Conservation (phyloP, 1,140 invertebrate species). For the Listronotus oregonensis region DNA sequence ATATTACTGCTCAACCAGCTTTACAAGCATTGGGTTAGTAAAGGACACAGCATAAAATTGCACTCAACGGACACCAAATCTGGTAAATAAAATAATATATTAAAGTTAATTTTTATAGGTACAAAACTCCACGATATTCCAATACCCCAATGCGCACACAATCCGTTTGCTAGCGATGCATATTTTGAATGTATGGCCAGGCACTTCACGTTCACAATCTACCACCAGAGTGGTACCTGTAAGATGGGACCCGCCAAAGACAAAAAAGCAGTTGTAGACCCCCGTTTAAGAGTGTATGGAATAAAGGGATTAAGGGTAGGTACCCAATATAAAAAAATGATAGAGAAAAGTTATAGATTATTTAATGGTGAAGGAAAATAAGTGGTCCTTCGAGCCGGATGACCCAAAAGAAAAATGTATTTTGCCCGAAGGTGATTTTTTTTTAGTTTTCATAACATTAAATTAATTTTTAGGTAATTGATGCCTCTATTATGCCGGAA, state of each 20-base stretch:
- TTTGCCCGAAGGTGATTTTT: too few relatives aligned
- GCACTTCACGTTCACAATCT: constrained; percentile 73
- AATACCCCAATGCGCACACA: constrained; percentile 76
- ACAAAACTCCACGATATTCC: constrained; percentile 64
- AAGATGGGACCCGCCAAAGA: constrained; percentile 81
- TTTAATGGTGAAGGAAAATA: too few relatives aligned
- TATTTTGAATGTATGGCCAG: constrained; percentile 77
- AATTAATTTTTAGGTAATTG: constrained; percentile 58
- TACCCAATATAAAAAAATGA: background rate
- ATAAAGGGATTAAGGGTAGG: constrained; percentile 69
- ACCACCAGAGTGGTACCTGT: constrained; percentile 80
- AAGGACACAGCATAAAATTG: background rate
- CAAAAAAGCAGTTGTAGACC: constrained; percentile 72
- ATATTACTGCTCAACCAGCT: constrained; percentile 52
- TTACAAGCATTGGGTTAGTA: constrained; percentile 43
- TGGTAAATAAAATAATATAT: background rate
- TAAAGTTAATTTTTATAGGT: constrained; percentile 40
- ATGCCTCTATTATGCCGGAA: constrained; percentile 70
- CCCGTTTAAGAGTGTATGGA: constrained; percentile 70
- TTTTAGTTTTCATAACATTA: too few relatives aligned
- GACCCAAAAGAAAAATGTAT: too few relatives aligned
- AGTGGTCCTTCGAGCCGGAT: too few relatives aligned
- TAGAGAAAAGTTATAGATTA: too few relatives aligned
- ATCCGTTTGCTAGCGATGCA: constrained; percentile 72
- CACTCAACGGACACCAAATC: too few relatives aligned